Evolutionary conservation across 2,888 invertebrate genomes (phyloP), one percentile per base, ranked within the genome.

Genomic region (Physocephala rufipes): DNA sequence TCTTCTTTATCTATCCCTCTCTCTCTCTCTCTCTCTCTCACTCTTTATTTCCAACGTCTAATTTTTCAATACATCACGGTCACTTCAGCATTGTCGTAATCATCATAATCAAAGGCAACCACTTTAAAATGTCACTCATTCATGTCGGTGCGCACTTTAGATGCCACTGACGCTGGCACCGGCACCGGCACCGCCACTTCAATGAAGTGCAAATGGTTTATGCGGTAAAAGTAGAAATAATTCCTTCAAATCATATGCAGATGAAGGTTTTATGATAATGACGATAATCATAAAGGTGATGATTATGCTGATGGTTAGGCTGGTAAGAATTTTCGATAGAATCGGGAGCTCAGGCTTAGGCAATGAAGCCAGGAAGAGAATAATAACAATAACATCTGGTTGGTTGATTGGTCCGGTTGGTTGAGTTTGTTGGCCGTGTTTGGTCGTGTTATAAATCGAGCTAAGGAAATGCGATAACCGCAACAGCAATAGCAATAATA

Each of bases 181-280:
- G n/a, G n/a, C n/a, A n/a, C n/a, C n/a, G n/a, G n/a, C n/a, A n/a
- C n/a, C n/a, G 36, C 5, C 51, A 65, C 51, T 65, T 58, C 65
- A 70, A 65, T 65, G 65, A 70, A 70, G 70, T 65, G 70, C 64
- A 64, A 70, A 70, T 70, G 65, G 59, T 58, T 51, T 67, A n/a
- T n/a, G 66, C 53, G 66, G 66, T 66, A 45, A 45, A 43, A 21
- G 26, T 13, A 36, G 53, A 53, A 24, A 19, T 21, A 24, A 53
- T 53, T 19, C n/a, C 21, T 13, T 24, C 53, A 24, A 19, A 9
- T 21, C n/a, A 53, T 24, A 24, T 28, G 24, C 16, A 43, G 12
- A 45, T 21, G 43, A 36, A 53, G 36, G 45, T 4, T 12, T 21
- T 7, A 66, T 36, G 36, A 5, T 12, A 16, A 47, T n/a, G 47